A percentile compares a stretch with the other conserved stretches of the same genome.
These are phyloP conservation scores for Heteromormyrus szaboi DNA, from an alignment of 2,797 vertebrate genomes.

Conservation along the genomic window DNA sequence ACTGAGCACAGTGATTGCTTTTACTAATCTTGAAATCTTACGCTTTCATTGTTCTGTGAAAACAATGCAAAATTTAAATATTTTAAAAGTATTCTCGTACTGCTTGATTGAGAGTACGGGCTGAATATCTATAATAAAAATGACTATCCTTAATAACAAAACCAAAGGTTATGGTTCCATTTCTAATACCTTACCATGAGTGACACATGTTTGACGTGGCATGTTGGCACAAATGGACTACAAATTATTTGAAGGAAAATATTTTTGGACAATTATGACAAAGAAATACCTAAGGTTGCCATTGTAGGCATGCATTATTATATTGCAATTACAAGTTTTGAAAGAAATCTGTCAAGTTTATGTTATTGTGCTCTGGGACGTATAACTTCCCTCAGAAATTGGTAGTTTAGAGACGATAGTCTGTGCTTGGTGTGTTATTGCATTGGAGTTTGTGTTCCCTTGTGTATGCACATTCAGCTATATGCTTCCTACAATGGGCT, in stretches of 20 bases:
- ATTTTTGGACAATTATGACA: neutral
- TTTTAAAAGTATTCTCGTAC: neutral
- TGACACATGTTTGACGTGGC: neutral
- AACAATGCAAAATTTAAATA: neutral
- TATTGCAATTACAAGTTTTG: neutral
- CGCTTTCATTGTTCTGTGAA: neutral
- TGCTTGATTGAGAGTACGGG: neutral
- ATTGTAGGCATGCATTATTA: neutral
- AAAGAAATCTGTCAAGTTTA: neutral
- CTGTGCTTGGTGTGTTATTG: neutral
- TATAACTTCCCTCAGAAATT: neutral
- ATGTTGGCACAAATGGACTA: neutral
- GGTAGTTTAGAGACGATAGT: neutral
- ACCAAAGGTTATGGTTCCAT: neutral
- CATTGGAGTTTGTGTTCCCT: constrained; percentile 15
- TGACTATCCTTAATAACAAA: neutral
- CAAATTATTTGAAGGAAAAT: neutral
- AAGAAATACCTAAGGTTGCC: neutral
- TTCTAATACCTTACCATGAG: neutral
- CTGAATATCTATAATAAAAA: neutral
- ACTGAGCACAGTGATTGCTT: neutral
- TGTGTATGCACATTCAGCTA: constrained; percentile 1
- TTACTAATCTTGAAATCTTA: neutral
- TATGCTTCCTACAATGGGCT: constrained; percentile 13
- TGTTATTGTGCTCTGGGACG: neutral